A percentile compares a stretch with the other conserved stretches of the same genome.
Conservation (phyloP, 92 coral and sea anemone genomes). For the Actinostola sp. region DNA sequence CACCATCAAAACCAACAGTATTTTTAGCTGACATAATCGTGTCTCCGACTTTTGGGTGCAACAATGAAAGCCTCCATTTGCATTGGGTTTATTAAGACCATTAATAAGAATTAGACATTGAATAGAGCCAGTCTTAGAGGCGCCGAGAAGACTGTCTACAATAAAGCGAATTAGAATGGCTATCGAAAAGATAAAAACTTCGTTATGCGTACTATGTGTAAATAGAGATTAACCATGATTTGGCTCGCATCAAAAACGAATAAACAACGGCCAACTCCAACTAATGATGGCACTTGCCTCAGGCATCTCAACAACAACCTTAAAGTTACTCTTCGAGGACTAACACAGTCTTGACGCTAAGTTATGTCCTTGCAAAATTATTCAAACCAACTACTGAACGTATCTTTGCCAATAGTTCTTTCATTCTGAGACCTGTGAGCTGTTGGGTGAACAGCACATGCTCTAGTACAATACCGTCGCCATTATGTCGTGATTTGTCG, state of each 20-base stretch:
- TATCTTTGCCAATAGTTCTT: neutral
- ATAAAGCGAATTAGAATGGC: slow-evolving; percentile 43
- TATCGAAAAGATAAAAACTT: slow-evolving; percentile 25
- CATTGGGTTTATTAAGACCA: slow-evolving; percentile 53
- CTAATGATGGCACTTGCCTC: neutral
- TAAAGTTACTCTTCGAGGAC: neutral
- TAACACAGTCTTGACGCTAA: too few relatives aligned
- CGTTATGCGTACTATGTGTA: slow-evolving; percentile 24
- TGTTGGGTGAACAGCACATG: neutral
- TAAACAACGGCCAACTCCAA: neutral
- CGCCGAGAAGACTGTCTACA: slow-evolving; percentile 64
- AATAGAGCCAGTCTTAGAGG: slow-evolving; percentile 62
- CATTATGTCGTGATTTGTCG: slow-evolving; percentile 24
- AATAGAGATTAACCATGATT: slow-evolving; percentile 29
- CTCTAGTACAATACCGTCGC: slow-evolving; percentile 22
- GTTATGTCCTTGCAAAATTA: too few relatives aligned
- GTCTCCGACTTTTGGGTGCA: neutral
- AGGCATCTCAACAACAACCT: neutral
- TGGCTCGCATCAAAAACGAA: slow-evolving; percentile 4
- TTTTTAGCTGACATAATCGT: neutral
- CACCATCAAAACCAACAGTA: neutral
- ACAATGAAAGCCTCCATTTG: slow-evolving; percentile 1
- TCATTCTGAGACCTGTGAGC: neutral
- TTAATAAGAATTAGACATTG: slow-evolving; percentile 63
- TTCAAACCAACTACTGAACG: neutral